Evolutionary conservation across 2,888 invertebrate genomes (phyloP).

Genomic region (Troides aeacus): DNA sequence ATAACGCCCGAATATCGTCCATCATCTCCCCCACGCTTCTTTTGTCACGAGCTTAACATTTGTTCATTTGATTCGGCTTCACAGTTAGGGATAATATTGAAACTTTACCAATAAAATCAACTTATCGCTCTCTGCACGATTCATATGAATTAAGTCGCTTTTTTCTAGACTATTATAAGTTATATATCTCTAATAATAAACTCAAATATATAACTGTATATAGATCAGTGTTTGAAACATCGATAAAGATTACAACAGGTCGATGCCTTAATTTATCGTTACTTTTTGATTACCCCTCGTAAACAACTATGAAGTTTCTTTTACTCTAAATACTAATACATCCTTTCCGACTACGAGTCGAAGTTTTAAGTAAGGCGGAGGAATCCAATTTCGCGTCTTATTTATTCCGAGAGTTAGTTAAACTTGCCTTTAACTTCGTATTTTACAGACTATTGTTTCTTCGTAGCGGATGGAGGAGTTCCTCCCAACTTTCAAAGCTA

Average conservation of each 20-base stretch:
- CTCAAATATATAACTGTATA: too few relatives aligned
- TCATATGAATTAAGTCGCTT: neutral
- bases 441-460: conserved; percentile 21
- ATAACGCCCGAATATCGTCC: conserved; percentile 31
- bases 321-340: neutral
- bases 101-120: conserved; percentile 18
- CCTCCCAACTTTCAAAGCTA: conserved; percentile 14
- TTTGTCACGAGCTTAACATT: conserved; percentile 47
- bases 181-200: too few relatives aligned
- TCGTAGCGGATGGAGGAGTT: conserved; percentile 2
- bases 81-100: conserved; percentile 12
- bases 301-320: neutral
- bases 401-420: conserved; percentile 22
- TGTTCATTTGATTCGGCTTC: conserved; percentile 24
- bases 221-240: too few relatives aligned
- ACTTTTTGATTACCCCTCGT: too few relatives aligned
- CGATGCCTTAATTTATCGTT: too few relatives aligned
- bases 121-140: neutral
- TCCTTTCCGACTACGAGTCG: conserved; percentile 2
- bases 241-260: too few relatives aligned
- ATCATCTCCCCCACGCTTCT: conserved; percentile 37
- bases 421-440: conserved; percentile 9
- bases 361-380: conserved; percentile 20
- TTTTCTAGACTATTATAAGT: too few relatives aligned
- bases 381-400: conserved; percentile 22